Evolutionary conservation across 2,888 invertebrate species (phyloP), one percentile per base, ranked within the genome.

Genomic region (Sarcophaga caerulescens): DNA sequence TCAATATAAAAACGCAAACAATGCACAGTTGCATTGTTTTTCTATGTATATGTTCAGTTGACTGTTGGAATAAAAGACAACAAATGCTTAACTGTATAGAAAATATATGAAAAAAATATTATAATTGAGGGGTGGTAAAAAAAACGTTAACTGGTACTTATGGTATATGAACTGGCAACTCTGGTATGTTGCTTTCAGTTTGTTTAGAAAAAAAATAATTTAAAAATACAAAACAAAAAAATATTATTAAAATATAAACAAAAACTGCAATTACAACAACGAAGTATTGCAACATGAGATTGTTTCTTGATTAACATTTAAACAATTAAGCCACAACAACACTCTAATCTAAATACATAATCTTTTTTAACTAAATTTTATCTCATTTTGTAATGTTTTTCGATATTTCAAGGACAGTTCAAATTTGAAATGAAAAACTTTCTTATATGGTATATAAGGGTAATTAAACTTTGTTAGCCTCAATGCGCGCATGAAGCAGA

Each of bases 241-340:
- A 59, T 35, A 8, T 35, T 35, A 35, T 35, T 35, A 35, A 35
- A 35, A 10, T 59, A 60, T 44, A n/a, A 79, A 44, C 59, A 57
- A 73, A 62, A 63, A 70, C 25, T 44, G 47, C 45, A 59, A 73
- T 21, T 74, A 65, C 59, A 66, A 52, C 47, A 74, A 73, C 23
- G 66, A 79, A 85, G 74, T 82, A 87, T 88, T 87, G 85, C 88
- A 88, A 88, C 87, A 85, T 84, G 83, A 87, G 84, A 88, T 87
- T 87, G 87, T 85, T 85, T 79, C 82, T 84, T 79, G 81, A 79
- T 84, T 87, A 79, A 71, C 76, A 63, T 83, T 79, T 19, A 85
- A 81, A 84, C 75, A 84, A 74, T 79, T 71, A 52, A 71, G 52
- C 52, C 66, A 60, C 66, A 68, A 62, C 81, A 82, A 79, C 79